Percentiles rank a stretch among this genome's conserved stretches.
These are phyloP conservation scores for Epinotia nisella DNA, from an alignment of 2,888 invertebrate genomes.

Conservation along the genomic window DNA sequence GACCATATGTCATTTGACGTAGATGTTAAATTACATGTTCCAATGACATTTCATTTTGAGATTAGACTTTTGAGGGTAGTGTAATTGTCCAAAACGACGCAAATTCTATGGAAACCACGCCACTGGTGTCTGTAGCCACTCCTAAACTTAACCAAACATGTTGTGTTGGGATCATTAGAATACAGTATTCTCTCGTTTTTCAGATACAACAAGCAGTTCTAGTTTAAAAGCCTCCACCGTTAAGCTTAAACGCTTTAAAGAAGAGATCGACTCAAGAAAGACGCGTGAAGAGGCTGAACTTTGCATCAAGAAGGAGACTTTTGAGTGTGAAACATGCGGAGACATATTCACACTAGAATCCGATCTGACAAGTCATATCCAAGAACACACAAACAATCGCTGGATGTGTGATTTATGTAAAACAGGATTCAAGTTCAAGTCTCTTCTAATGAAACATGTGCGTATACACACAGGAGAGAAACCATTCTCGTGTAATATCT, in stretches of 20 bases:
- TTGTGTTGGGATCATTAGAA: too few relatives aligned
- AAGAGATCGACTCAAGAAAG: background rate
- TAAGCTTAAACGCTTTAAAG: background rate
- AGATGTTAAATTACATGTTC: too few relatives aligned
- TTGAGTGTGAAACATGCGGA: background rate
- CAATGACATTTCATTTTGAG: too few relatives aligned
- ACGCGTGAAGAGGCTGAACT: background rate
- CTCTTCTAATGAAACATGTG: background rate
- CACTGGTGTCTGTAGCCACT: too few relatives aligned
- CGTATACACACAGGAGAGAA: constrained; percentile 10
- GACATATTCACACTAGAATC: background rate
- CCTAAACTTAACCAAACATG: too few relatives aligned
- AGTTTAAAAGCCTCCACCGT: background rate
- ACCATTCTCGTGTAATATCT: background rate
- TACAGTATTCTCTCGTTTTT: too few relatives aligned
- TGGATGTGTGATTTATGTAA: background rate
- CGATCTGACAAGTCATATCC: background rate
- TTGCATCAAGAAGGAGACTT: background rate
- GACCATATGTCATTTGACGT: too few relatives aligned
- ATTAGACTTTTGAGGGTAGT: too few relatives aligned
- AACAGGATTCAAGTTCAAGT: constrained; percentile 3
- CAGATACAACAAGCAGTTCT: background rate
- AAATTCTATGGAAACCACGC: too few relatives aligned
- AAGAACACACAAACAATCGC: background rate
- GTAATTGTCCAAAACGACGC: too few relatives aligned